Evolutionary conservation across 1,140 invertebrate genomes (phyloP), one percentile per base, ranked within the genome.

Genomic region (Lepidurus apus): DNA sequence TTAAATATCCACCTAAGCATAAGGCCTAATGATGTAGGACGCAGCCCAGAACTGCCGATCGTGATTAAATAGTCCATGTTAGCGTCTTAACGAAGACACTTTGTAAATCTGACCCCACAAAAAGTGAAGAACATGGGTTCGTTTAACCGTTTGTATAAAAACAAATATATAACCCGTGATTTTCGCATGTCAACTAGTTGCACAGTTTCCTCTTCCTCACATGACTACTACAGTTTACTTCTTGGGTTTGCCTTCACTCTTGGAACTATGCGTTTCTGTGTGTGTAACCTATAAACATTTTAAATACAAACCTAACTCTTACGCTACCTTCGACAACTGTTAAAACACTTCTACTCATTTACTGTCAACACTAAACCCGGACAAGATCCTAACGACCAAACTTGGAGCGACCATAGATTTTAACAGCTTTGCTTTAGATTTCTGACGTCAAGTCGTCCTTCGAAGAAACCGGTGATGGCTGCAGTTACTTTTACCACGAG

Each of bases 151-250:
- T 65, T 65, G 21, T 17, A 21, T 34, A 34, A 34, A 34, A 34
- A 34, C 26, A 65, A 65, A 65, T 21, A 21, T 65, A 65, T 65
- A 65, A 65, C 53, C 21, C 53, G 53, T 65, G 53, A 65, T 65
- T 65, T 65, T 21, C 21, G 53, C 53, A 65, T 65, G 53, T 21
- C n/a, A 65, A 65, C 53, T 65, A 65, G 53, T 65, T 65, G 53
- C 53, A 0, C 17, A n/a, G 53, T 65, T 21, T 65, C 53, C 53
- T 65, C 53, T 65, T 65, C 53, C 13, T 65, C 9, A 65, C 13
- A 65, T 65, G 21, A 65, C 21, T 21, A 65, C n/a, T 7, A 13
- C 9, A n/a, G 17, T 65, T 13, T n/a, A 17, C 0, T n/a, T 17
- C 21, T 65, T n/a, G 21, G 21, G 6, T 3, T 47, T 65, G 53